These are phyloP conservation scores for Tachina lurida DNA, from an alignment of 2,888 invertebrate genomes.

Conservation along the genomic window DNA sequence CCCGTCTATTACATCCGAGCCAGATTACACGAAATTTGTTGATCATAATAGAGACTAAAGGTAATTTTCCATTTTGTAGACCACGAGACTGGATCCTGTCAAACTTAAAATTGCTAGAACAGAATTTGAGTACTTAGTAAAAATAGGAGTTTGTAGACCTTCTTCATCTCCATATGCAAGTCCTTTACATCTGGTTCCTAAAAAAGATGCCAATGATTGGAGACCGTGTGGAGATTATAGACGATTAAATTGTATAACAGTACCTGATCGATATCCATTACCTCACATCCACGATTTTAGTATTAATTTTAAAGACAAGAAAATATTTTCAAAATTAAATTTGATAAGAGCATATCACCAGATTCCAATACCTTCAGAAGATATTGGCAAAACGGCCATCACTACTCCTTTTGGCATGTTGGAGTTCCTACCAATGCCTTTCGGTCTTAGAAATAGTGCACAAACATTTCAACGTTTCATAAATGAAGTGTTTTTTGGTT, in stretches of 20 bases:
- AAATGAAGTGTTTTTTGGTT: no score
- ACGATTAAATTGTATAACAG: no score
- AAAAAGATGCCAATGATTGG: not conserved
- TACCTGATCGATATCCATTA: no score
- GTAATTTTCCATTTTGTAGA: not conserved
- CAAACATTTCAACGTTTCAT: not conserved
- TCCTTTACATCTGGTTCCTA: not conserved
- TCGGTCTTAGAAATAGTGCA: not conserved
- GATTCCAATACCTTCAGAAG: no score
- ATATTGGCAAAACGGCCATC: not conserved
- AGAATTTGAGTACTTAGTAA: not conserved
- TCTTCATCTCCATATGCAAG: not conserved
- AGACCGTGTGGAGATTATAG: not conserved
- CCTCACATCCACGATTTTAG: no score
- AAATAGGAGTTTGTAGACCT: not conserved
- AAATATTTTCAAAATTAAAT: no score
- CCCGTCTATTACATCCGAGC: not conserved
- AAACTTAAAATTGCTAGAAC: not conserved
- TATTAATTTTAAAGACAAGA: no score
- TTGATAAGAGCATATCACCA: no score
- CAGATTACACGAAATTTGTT: not conserved
- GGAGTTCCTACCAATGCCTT: not conserved
- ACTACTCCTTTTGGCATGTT: not conserved
- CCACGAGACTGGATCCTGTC: not conserved
- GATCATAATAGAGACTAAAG: not conserved